Conservation (phyloP, 2,797 vertebrate genomes). For the Muscicapa striata region DNA sequence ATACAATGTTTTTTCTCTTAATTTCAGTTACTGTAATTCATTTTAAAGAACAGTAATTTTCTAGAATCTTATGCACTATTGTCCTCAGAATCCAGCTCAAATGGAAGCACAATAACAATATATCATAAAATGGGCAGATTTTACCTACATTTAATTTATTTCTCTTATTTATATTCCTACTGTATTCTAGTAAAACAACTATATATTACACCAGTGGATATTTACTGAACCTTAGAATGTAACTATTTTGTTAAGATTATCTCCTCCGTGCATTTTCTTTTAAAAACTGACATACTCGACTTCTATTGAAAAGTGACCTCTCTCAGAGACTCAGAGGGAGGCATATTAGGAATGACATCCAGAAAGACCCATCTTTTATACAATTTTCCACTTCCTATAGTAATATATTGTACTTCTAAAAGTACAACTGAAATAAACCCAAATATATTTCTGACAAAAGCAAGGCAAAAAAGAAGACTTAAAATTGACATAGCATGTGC, state of each 20-base stretch:
- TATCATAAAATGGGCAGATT: neutral
- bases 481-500: neutral
- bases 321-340: neutral
- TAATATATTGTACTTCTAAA: neutral
- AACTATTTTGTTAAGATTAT: neutral
- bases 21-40: neutral
- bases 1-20: neutral
- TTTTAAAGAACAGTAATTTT: neutral
- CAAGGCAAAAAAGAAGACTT: neutral
- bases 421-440: neutral
- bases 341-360: neutral
- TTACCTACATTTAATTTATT: neutral
- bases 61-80: neutral
- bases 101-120: neutral
- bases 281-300: neutral
- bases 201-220: neutral
- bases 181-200: neutral
- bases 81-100: neutral
- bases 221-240: neutral
- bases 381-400: neutral
- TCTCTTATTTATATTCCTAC: neutral
- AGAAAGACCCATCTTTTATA: neutral
- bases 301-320: neutral
- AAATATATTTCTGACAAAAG: neutral
- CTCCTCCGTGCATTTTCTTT: neutral